phyloP scores from a whole-genome alignment of 1,140 invertebrate genomes.

The Platorchestia sp. region DNA sequence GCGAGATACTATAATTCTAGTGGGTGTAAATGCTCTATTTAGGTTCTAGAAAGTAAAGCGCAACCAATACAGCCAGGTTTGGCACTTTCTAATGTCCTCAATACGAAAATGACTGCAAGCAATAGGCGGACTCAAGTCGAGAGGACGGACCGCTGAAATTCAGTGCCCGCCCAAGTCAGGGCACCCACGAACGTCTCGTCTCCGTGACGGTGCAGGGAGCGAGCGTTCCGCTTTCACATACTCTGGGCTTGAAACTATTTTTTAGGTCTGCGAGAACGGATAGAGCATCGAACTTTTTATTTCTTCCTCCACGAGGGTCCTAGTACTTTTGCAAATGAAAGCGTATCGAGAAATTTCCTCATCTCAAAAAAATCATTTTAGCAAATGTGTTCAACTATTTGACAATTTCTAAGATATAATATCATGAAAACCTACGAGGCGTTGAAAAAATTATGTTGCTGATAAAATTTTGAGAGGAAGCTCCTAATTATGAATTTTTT shows the following conservation, averaged over 20 bases:
- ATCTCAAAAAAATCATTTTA: too few relatives aligned
- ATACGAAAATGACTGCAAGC: neutral
- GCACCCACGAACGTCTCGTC: neutral
- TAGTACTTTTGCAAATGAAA: neutral
- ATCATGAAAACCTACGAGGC: neutral
- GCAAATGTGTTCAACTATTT: neutral
- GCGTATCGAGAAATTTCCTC: neutral
- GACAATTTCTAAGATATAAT: neutral
- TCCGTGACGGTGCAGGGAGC: conserved; percentile 15
- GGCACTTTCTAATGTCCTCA: neutral
- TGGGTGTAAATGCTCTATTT: neutral
- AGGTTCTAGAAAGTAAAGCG: neutral
- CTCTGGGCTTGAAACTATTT: neutral
- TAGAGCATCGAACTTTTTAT: neutral
- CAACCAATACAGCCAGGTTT: neutral
- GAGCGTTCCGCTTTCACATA: conserved; percentile 46
- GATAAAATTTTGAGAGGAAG: neutral
- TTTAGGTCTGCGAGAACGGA: neutral
- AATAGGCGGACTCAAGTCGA: neutral
- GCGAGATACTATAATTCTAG: neutral
- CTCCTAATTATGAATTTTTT: neutral
- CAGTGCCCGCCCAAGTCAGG: neutral
- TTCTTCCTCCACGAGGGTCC: neutral
- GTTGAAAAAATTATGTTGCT: neutral
- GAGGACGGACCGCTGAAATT: neutral